Percentiles rank a stretch among this genome's conserved stretches.
These are phyloP conservation scores for Eciton burchellii DNA, from an alignment of 1,140 invertebrate genomes.

Conservation along the genomic window DNA sequence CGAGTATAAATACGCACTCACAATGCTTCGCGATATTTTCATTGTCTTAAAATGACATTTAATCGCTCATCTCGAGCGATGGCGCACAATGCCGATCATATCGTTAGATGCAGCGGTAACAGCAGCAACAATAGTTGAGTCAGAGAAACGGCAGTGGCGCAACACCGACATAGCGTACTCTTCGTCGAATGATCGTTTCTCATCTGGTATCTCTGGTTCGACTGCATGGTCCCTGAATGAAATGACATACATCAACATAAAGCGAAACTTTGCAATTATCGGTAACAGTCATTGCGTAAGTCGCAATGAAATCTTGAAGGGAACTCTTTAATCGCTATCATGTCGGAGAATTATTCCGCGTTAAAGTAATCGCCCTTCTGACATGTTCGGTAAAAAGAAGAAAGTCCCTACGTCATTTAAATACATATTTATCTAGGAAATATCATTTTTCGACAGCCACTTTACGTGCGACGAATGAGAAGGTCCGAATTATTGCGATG, in stretches of 20 bases:
- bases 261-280: constrained; percentile 18
- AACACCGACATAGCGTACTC: constrained; percentile 7
- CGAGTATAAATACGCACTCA: neutral
- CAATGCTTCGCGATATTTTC: constrained; percentile 28
- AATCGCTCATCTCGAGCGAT: neutral
- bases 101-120: constrained; percentile 34
- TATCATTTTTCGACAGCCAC: constrained; percentile 9
- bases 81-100: constrained; percentile 2
- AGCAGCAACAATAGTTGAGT: constrained; percentile 40
- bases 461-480: constrained; percentile 32
- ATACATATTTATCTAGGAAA: constrained; percentile 34
- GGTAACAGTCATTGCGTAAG: neutral
- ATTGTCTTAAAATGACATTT: constrained; percentile 40
- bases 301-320: neutral
- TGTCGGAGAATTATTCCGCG: neutral
- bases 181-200: constrained; percentile 6
- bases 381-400: neutral
- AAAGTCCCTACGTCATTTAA: neutral
- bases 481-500: constrained; percentile 15
- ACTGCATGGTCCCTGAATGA: constrained; percentile 33
- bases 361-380: constrained; percentile 1
- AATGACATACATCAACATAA: neutral
- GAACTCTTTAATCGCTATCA: neutral
- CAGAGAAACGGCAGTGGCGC: constrained; percentile 13
- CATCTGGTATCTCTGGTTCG: neutral